Base-by-base conservation (phyloP, 2,888 invertebrate genomes). In the Drosophila testacea region DNA sequence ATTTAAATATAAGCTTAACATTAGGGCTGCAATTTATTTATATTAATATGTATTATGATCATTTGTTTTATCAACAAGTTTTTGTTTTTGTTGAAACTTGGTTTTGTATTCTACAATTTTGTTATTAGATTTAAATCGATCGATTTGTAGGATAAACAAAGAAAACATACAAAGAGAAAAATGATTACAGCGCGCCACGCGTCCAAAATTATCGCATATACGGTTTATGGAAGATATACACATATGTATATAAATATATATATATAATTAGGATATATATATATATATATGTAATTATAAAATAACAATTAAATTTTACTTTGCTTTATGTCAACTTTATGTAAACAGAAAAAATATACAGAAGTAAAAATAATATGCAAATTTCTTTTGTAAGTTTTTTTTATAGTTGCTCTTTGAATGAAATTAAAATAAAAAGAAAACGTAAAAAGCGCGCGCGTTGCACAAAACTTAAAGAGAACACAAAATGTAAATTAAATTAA, bases 401-500 rank as follows among this genome's bases (percentile, higher is more conserved):
- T 62, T 38, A 32, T 57, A 69, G 52, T 60, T 67, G 38, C 41
- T 52, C 46, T 52, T 46, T 55, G 44, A 59, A 65, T 13, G 54
- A 73, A 69, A 47, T 61, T 61, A 30, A 41, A 36, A 22, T 3
- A 22, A 50, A 60, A 69, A 22, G 3, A 22, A 50, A 60, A 69
- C 61, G 48, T 44, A 65, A 56, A 64, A 68, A 41, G 72, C 70
- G 86, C 77, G 88, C 69, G 81, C 77, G 59, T 71, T 61, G 69
- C 60, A 83, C 81, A 77, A 75, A 81, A 79, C 83, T 84, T 78
- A 73, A 75, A 67, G 70, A 72, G 56, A 88, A 85, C 86, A 83
- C 88, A 88, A 79, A 79, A 65, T 69, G 80, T 75, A 68, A 76
- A 77, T 83, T 85, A 83, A 88, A 85, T 83, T 85, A 83, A 83